A percentile compares a stretch with the other conserved stretches of the same genome.
Evolutionary conservation across 2,888 invertebrate species (phyloP).

Genomic region (Archips crataeganus): DNA sequence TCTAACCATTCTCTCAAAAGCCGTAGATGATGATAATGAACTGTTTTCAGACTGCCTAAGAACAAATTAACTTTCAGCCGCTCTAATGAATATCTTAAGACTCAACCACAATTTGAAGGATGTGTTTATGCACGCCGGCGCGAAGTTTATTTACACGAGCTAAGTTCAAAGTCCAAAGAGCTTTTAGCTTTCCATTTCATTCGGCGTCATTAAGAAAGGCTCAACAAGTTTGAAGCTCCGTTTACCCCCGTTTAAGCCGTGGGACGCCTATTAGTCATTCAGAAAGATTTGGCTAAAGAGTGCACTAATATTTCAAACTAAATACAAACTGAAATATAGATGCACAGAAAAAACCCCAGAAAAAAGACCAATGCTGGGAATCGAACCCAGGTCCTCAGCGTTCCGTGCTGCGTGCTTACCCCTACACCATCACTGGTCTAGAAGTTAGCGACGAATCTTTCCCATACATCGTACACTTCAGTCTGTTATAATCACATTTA

Average conservation of each 20-base stretch:
- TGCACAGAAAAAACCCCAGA: no score
- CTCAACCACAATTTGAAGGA: constrained; percentile 7
- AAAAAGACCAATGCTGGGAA: no score
- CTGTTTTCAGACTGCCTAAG: background rate
- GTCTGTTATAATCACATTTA: no score
- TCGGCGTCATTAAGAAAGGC: background rate
- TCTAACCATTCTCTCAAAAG: no score
- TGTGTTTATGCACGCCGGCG: constrained; percentile 5
- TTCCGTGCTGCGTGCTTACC: no score
- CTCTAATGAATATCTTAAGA: constrained; percentile 8
- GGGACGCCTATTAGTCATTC: background rate
- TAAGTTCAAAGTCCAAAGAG: constrained; percentile 32
- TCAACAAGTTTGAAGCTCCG: constrained; percentile 16
- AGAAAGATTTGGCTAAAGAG: background rate
- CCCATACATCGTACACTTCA: no score
- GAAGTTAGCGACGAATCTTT: no score
- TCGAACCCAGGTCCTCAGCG: no score
- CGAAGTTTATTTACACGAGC: constrained; percentile 21
- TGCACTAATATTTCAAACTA: no score
- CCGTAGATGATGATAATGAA: background rate
- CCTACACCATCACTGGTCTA: no score
- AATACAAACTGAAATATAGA: no score
- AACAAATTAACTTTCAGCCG: constrained; percentile 1
- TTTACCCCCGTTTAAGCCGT: background rate
- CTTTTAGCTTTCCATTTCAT: constrained; percentile 19